These are phyloP conservation scores for Rafetus swinhoei DNA, from an alignment of 2,113 vertebrate species.

Conservation along the genomic window DNA sequence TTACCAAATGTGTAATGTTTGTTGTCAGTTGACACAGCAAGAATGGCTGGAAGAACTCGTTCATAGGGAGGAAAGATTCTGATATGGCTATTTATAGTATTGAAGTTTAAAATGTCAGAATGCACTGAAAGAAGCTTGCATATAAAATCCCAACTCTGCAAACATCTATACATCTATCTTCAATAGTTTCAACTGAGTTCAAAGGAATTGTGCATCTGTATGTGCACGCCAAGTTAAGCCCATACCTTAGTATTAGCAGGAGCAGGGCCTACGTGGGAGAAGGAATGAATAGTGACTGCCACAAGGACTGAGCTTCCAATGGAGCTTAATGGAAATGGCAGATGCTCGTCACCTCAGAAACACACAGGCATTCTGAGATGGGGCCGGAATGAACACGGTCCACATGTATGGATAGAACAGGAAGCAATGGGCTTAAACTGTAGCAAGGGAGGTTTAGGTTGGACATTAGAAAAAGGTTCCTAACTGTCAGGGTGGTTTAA, in stretches of 20 bases:
- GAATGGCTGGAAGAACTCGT: background rate
- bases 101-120: background rate
- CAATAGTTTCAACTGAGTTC: background rate
- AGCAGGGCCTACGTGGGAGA: conserved; percentile 27
- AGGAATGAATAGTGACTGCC: conserved; percentile 33
- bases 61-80: background rate
- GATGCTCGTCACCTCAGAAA: conserved; percentile 19
- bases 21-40: conserved; percentile 14
- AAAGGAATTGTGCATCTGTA: background rate
- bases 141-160: background rate
- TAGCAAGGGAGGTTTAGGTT: too few species aligned
- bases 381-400: background rate
- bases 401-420: too few species aligned
- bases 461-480: too few species aligned
- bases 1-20: background rate
- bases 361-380: background rate
- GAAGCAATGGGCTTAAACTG: too few species aligned
- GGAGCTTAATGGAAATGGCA: conserved; percentile 8
- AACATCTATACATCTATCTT: background rate
- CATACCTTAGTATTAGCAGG: background rate
- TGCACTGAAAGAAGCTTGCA: background rate
- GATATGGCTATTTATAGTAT: background rate
- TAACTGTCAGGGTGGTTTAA: too few species aligned
- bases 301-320: conserved; percentile 25
- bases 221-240: background rate